Evolutionary conservation across 2,888 invertebrate species (phyloP).

Genomic region (Eumerus sabulonum): DNA sequence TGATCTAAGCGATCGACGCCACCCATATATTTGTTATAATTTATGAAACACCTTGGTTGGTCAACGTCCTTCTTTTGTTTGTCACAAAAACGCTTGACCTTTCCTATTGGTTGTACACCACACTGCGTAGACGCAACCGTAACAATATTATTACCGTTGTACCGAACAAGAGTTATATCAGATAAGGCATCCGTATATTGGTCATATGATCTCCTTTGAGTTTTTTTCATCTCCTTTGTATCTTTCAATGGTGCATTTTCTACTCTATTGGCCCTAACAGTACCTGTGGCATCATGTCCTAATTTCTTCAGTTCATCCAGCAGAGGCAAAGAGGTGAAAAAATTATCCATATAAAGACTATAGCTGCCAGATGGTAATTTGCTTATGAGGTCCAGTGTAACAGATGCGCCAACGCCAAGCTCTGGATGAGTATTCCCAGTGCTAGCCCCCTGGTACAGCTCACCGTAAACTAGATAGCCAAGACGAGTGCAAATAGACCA

Average conservation of each 20-base stretch:
- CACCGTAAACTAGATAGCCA: neutral
- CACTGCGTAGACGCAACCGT: neutral
- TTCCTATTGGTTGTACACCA: neutral
- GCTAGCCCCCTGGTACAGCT: neutral
- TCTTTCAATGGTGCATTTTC: neutral
- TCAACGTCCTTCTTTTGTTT: neutral
- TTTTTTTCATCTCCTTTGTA: conserved; percentile 3
- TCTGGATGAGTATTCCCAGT: neutral
- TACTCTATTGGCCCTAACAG: neutral
- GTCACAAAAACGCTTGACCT: neutral
- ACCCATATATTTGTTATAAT: too few relatives aligned
- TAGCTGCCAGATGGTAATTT: neutral
- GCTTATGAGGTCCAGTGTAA: neutral
- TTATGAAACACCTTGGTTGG: neutral
- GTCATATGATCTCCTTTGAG: neutral
- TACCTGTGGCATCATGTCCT: neutral
- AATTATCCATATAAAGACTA: neutral
- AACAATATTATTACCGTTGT: neutral
- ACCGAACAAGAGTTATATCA: neutral
- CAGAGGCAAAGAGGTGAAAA: neutral
- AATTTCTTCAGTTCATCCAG: neutral
- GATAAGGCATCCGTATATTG: neutral
- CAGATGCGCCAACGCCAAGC: neutral
- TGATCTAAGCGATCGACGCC: neutral
- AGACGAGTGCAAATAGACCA: neutral